Conservation (phyloP, 2,797 vertebrate species). For the Furcifer pardalis region DNA sequence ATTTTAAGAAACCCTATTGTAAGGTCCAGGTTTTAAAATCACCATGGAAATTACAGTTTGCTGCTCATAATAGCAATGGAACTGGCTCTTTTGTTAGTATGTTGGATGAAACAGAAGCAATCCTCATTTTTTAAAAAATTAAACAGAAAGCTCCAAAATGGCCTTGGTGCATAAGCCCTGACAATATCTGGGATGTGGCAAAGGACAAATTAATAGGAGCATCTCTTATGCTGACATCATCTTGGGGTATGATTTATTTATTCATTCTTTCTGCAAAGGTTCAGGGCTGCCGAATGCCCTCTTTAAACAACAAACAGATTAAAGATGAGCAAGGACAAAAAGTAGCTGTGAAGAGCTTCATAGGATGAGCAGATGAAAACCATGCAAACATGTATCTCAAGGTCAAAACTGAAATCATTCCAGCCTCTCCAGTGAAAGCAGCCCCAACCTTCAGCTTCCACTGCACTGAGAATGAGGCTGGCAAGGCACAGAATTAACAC, state of each 20-base stretch:
- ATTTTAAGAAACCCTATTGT: not conserved
- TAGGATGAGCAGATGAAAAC: constrained; percentile 15
- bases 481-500: constrained; percentile 1
- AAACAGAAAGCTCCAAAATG: constrained; percentile 10
- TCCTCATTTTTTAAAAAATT: constrained; percentile 34
- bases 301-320: constrained; percentile 37
- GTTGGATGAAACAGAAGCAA: constrained; percentile 25
- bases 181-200: constrained; percentile 23
- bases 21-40: constrained; percentile 4
- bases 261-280: not conserved
- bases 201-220: not conserved
- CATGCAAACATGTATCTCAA: constrained; percentile 5
- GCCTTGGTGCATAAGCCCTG: not conserved
- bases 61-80: constrained; percentile 6
- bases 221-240: constrained; percentile 21
- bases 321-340: constrained; percentile 10
- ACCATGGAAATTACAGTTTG: not conserved
- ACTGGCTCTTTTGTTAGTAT: constrained; percentile 8
- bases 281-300: constrained; percentile 24
- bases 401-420: constrained; percentile 16
- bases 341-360: not conserved
- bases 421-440: constrained; percentile 6
- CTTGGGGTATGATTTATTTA: not conserved
- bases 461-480: not conserved
- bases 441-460: not conserved